A percentile compares a stretch with the other conserved stretches of the same genome.
These are phyloP conservation scores for Leptoteleia sp. DNA, from an alignment of 1,140 invertebrate species.

Conservation along the genomic window DNA sequence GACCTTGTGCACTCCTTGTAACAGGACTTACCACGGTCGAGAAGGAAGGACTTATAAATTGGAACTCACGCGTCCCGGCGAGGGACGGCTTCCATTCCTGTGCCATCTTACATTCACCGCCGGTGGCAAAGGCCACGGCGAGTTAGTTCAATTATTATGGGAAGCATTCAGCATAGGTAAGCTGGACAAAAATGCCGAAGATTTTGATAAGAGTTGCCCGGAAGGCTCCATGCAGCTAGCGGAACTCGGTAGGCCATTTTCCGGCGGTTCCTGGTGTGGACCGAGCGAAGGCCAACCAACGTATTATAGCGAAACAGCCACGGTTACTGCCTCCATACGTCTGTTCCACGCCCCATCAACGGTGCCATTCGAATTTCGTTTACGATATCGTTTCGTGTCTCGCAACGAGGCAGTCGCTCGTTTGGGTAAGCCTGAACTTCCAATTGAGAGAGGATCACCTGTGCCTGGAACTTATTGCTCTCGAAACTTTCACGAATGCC, in stretches of 20 bases:
- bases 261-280: conserved; percentile 92
- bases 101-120: conserved; percentile 95
- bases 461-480: conserved; percentile 94
- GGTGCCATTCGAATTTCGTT: conserved; percentile 87
- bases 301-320: conserved; percentile 93
- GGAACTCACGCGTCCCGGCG: conserved; percentile 85
- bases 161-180: conserved; percentile 91
- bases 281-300: conserved; percentile 87
- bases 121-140: conserved; percentile 90
- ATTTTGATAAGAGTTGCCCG: conserved; percentile 86
- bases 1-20: conserved; percentile 90
- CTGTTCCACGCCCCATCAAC: conserved; percentile 85
- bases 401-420: conserved; percentile 88
- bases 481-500: conserved; percentile 92
- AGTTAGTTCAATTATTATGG: conserved; percentile 91
- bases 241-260: conserved; percentile 90
- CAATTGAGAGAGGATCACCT: conserved; percentile 88
- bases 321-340: conserved; percentile 88
- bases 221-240: conserved; percentile 91
- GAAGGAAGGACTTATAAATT: conserved; percentile 90
- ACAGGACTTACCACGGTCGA: conserved; percentile 93
- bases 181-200: conserved; percentile 83
- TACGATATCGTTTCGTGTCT: conserved; percentile 90
- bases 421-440: conserved; percentile 86
- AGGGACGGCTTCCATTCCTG: conserved; percentile 89